These are phyloP conservation scores for Amphilophus citrinellus DNA, from an alignment of 2,113 vertebrate species.

Conservation along the genomic window DNA sequence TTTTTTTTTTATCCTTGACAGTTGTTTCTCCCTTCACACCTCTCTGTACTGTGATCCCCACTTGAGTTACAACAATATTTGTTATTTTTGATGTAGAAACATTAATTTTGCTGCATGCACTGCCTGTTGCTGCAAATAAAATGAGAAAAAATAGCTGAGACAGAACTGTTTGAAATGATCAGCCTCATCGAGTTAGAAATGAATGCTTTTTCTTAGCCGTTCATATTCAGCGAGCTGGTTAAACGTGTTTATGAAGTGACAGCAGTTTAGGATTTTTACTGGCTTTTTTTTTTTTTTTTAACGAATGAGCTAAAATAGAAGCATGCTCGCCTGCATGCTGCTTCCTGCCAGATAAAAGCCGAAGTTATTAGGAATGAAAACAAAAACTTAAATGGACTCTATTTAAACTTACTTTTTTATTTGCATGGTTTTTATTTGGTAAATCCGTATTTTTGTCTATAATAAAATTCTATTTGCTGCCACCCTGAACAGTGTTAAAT, in stretches of 20 bases:
- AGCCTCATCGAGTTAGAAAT: no score
- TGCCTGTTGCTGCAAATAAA: background rate
- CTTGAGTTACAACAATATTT: constrained; percentile 7
- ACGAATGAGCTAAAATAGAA: background rate
- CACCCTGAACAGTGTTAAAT: background rate
- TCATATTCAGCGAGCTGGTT: background rate
- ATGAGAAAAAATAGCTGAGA: background rate
- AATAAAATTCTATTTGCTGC: background rate
- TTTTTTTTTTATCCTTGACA: background rate
- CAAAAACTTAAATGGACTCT: background rate
- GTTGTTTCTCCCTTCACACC: background rate
- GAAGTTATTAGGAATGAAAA: background rate
- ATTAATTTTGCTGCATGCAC: background rate
- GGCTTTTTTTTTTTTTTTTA: background rate
- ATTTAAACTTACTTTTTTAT: background rate
- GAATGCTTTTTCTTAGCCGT: no score
- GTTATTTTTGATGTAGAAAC: background rate
- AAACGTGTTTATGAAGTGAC: background rate
- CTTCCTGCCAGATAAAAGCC: constrained; percentile 35
- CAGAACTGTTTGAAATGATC: rapidly evolving
- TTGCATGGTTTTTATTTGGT: constrained; percentile 34
- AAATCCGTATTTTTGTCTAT: constrained; percentile 2
- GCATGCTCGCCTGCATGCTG: constrained; percentile 57
- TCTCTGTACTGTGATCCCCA: background rate
- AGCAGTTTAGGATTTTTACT: background rate